A percentile compares a stretch with the other conserved stretches of the same genome.
These are phyloP conservation scores for Cephus pygmeus DNA, from an alignment of 2,888 invertebrate species.

Conservation along the genomic window DNA sequence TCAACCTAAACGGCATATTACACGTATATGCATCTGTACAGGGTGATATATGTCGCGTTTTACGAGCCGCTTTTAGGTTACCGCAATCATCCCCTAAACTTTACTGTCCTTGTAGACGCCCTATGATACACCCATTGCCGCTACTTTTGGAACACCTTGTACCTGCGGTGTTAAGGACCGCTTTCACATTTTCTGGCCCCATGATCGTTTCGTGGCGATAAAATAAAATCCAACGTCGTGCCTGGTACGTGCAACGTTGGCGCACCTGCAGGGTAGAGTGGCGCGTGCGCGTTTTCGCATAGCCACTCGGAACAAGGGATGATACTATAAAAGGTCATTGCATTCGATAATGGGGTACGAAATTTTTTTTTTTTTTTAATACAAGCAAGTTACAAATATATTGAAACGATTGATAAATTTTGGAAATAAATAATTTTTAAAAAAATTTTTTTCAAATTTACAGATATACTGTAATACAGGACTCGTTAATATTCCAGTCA, in stretches of 20 bases:
- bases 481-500: too few species aligned
- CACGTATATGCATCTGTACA: not conserved
- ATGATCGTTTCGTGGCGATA: not conserved
- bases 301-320: not conserved
- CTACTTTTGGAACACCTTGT: not conserved
- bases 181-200: not conserved
- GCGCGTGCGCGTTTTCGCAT: not conserved
- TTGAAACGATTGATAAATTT: too few species aligned
- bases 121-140: not conserved
- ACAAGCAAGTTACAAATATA: too few species aligned
- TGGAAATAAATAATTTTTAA: too few species aligned
- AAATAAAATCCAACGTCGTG: conserved; percentile 1
- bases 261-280: not conserved
- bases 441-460: too few species aligned
- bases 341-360: not conserved
- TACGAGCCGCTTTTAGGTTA: conserved; percentile 29
- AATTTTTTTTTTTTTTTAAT: too few species aligned
- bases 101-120: conserved; percentile 17
- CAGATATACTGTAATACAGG: too few species aligned
- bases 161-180: not conserved
- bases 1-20: not conserved
- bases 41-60: conserved; percentile 29
- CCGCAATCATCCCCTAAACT: conserved; percentile 31
- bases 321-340: not conserved
- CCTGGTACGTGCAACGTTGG: not conserved